phyloP scores from a whole-genome alignment of 1,140 invertebrate species.

The Euura saliciscinereae region DNA sequence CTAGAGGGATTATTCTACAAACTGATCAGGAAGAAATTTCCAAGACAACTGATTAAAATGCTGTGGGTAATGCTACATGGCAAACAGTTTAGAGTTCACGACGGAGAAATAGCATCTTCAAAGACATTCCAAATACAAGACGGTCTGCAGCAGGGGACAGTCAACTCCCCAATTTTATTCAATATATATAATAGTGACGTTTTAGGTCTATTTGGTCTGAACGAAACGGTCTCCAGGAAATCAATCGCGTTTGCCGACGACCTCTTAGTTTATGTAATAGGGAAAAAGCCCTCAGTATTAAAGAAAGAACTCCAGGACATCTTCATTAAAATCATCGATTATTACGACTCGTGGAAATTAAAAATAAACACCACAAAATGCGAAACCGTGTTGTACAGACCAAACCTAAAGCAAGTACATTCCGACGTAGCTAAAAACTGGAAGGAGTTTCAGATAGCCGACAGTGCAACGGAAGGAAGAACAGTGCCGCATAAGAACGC shows the following conservation, averaged over 20 bases:
- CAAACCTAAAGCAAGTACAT: too few relatives aligned
- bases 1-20: slow-evolving; percentile 32
- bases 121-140: slow-evolving; percentile 19
- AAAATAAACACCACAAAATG: slow-evolving; percentile 18
- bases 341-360: slow-evolving; percentile 16
- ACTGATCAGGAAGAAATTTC: slow-evolving; percentile 24
- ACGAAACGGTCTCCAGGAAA: not conserved
- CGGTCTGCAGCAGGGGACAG: slow-evolving; percentile 29
- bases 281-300: not conserved
- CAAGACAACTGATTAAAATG: slow-evolving; percentile 20
- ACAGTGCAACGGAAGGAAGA: too few relatives aligned
- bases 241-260: slow-evolving; percentile 20
- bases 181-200: slow-evolving; percentile 27
- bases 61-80: not conserved
- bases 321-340: slow-evolving; percentile 13
- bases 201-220: slow-evolving; percentile 11
- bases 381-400: slow-evolving; percentile 21
- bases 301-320: not conserved
- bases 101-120: not conserved
- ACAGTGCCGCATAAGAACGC: too few relatives aligned
- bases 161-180: slow-evolving; percentile 26
- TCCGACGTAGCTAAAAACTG: too few relatives aligned
- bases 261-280: slow-evolving; percentile 15
- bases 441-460: too few relatives aligned
- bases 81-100: not conserved